These are phyloP conservation scores for Heliothis peltigera DNA, from an alignment of 2,888 invertebrate species.

Conservation along the genomic window DNA sequence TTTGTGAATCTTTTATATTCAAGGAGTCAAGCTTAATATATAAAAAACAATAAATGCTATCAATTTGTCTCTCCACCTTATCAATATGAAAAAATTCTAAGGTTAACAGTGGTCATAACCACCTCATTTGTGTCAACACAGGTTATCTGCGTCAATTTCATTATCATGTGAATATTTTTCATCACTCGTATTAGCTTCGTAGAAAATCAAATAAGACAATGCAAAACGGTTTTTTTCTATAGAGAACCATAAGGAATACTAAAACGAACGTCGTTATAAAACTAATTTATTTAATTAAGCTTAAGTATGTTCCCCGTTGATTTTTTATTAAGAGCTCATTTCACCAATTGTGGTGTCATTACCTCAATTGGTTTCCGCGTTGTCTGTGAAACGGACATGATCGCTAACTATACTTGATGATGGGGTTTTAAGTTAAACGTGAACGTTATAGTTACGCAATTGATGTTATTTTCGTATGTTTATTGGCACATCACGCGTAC, in stretches of 20 bases:
- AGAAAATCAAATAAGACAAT: conserved; percentile 3
- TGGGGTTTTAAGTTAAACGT: conserved; percentile 45
- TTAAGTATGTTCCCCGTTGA: conserved; percentile 73
- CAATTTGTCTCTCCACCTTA: conserved; percentile 3
- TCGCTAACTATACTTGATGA: conserved; percentile 47
- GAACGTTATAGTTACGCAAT: conserved; percentile 37
- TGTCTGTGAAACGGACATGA: conserved; percentile 37
- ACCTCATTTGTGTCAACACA: conserved; percentile 29
- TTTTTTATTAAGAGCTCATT: conserved; percentile 66
- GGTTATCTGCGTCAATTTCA: conserved; percentile 15
- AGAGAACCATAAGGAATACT: conserved; percentile 6
- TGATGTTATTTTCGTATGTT: conserved; percentile 42
- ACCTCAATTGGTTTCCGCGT: conserved; percentile 60
- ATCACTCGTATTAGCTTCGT: neutral
- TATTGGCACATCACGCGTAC: conserved; percentile 55
- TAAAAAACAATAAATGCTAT: conserved; percentile 3
- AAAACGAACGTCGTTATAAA: conserved; percentile 40
- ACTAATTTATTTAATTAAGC: conserved; percentile 63
- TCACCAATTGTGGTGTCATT: conserved; percentile 65
- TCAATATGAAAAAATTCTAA: conserved; percentile 18
- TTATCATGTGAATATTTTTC: conserved; percentile 17
- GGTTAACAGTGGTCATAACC: conserved; percentile 12
- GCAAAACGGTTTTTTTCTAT: neutral
- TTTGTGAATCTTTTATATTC: neutral
- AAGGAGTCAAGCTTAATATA: conserved; percentile 1